Conservation (phyloP, 2,113 vertebrate species). For the Apteryx mantelli region DNA sequence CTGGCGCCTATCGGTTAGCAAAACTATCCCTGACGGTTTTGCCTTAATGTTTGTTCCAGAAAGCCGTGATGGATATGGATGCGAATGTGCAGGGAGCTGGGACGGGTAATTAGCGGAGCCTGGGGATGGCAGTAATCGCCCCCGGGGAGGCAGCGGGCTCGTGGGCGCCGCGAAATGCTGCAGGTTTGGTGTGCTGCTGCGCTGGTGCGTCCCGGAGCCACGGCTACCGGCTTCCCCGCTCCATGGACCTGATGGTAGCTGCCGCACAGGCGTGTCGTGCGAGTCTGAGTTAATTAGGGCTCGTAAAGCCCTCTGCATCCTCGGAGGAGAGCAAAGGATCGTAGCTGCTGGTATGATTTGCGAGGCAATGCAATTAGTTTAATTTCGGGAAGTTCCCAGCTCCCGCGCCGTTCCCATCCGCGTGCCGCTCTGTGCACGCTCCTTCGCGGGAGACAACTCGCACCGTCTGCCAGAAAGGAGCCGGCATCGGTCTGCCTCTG, state of each 20-base stretch:
- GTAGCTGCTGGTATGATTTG: neutral
- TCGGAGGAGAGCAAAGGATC: neutral
- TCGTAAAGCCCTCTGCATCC: neutral
- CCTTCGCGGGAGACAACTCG: rapidly evolving
- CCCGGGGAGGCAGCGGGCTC: rapidly evolving
- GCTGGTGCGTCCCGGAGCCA: rapidly evolving
- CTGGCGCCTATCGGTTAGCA: neutral
- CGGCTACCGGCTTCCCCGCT: neutral
- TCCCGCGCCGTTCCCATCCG: neutral
- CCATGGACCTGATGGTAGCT: neutral
- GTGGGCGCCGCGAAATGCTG: neutral
- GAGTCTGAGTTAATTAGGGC: neutral
- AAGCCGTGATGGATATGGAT: neutral
- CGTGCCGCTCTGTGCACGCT: neutral
- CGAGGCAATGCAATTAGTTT: neutral
- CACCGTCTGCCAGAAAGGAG: neutral
- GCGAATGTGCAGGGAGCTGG: neutral
- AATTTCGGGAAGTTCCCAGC: neutral
- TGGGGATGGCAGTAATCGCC: neutral
- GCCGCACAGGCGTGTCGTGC: neutral
- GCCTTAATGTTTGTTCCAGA: neutral
- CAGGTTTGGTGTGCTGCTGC: rapidly evolving
- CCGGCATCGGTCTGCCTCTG: neutral
- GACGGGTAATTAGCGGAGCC: neutral
- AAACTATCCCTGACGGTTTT: neutral